phyloP scores from a whole-genome alignment of 2,113 vertebrate species.

The Ciconia stormi region DNA sequence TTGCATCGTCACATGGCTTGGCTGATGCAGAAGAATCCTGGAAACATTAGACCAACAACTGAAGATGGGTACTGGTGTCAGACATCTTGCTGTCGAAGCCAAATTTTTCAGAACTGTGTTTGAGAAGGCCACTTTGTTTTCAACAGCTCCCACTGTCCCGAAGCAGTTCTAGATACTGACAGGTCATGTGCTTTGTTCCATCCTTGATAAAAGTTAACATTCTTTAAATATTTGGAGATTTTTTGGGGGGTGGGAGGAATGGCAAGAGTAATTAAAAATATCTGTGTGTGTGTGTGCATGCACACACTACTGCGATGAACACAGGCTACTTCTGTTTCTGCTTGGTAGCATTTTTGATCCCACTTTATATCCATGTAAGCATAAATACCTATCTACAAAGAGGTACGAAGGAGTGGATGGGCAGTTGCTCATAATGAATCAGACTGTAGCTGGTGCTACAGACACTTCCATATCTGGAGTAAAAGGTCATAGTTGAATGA shows the following conservation, averaged over 20 bases:
- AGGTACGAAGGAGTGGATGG: background rate
- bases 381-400: background rate
- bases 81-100: background rate
- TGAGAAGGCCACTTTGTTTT: background rate
- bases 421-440: background rate
- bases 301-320: background rate
- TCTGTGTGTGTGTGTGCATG: background rate
- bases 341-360: background rate
- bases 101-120: background rate
- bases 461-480: background rate
- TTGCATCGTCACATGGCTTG: background rate
- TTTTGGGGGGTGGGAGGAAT: background rate
- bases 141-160: rapidly evolving
- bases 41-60: background rate
- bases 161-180: background rate
- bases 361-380: background rate
- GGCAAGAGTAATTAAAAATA: background rate
- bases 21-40: background rate
- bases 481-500: background rate
- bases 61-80: background rate
- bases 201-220: background rate
- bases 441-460: background rate
- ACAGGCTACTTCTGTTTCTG: background rate
- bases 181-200: background rate
- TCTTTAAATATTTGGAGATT: background rate